A percentile compares a stretch with the other conserved stretches of the same genome.
These are phyloP conservation scores for Mamestra brassicae DNA, from an alignment of 2,888 invertebrate species.

Conservation along the genomic window DNA sequence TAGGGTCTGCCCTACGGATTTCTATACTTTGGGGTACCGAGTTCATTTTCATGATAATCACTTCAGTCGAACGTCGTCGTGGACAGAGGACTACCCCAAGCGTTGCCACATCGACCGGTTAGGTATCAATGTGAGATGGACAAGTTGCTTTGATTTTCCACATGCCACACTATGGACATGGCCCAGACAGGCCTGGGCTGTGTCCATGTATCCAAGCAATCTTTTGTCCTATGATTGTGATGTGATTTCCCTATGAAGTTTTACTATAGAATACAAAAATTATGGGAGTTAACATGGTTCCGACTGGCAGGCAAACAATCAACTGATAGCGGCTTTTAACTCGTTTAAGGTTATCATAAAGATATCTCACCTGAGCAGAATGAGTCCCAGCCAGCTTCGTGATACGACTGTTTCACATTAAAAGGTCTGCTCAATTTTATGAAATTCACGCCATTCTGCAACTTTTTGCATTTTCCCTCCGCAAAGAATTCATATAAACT, in stretches of 20 bases:
- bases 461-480: conserved; percentile 83
- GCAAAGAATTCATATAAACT: conserved; percentile 92
- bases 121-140: too few relatives aligned
- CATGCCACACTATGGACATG: too few relatives aligned
- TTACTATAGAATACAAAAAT: neutral
- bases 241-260: neutral
- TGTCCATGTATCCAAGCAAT: neutral
- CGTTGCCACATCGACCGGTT: too few relatives aligned
- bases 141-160: too few relatives aligned
- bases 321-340: neutral
- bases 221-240: neutral
- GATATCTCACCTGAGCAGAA: conserved; percentile 91
- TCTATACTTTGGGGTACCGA: too few relatives aligned
- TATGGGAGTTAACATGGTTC: neutral
- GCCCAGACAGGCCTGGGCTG: neutral
- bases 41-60: neutral
- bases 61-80: neutral
- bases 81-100: neutral
- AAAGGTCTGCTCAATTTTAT: conserved; percentile 80
- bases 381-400: conserved; percentile 97
- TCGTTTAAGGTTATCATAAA: neutral
- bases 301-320: neutral
- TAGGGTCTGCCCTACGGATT: too few relatives aligned
- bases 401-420: conserved; percentile 85
- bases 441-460: conserved; percentile 77